Evolutionary conservation across 1,140 invertebrate species (phyloP).

Genomic region (Drosophila bifasciata): DNA sequence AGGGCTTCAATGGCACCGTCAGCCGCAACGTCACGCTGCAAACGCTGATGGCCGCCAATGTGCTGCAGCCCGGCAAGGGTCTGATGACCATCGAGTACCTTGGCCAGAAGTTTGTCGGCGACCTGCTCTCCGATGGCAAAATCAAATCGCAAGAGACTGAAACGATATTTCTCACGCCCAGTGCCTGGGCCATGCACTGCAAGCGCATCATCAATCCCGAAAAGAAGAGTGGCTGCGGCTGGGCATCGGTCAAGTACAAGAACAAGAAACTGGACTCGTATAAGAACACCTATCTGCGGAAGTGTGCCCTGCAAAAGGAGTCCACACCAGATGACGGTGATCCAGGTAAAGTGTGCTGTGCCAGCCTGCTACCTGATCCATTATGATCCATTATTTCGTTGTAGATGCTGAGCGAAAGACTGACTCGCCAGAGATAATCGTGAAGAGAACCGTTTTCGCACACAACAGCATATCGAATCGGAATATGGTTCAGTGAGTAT

Average conservation of each 20-base stretch:
- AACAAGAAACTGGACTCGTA: slow-evolving; percentile 94
- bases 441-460: slow-evolving; percentile 88
- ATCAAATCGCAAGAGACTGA: slow-evolving; percentile 95
- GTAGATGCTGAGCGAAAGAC: slow-evolving; percentile 85
- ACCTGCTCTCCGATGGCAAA: slow-evolving; percentile 93
- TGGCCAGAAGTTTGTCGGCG: slow-evolving; percentile 95
- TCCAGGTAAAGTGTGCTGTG: slow-evolving; percentile 33
- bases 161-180: slow-evolving; percentile 94
- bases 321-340: slow-evolving; percentile 82
- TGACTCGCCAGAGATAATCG: slow-evolving; percentile 85
- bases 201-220: slow-evolving; percentile 95
- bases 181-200: slow-evolving; percentile 96
- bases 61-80: slow-evolving; percentile 91
- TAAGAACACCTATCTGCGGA: slow-evolving; percentile 92
- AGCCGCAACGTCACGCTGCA: slow-evolving; percentile 92
- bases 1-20: slow-evolving; percentile 78
- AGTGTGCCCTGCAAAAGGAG: slow-evolving; percentile 86
- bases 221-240: slow-evolving; percentile 96
- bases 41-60: slow-evolving; percentile 91
- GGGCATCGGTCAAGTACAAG: slow-evolving; percentile 93
- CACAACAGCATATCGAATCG: slow-evolving; percentile 89
- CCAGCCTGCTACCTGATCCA: not conserved
- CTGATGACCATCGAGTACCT: slow-evolving; percentile 95
- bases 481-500: slow-evolving; percentile 88
- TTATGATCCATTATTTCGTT: slow-evolving; percentile 1